phyloP scores from a whole-genome alignment of 2,797 vertebrate species.

The Cheirogaleus major region DNA sequence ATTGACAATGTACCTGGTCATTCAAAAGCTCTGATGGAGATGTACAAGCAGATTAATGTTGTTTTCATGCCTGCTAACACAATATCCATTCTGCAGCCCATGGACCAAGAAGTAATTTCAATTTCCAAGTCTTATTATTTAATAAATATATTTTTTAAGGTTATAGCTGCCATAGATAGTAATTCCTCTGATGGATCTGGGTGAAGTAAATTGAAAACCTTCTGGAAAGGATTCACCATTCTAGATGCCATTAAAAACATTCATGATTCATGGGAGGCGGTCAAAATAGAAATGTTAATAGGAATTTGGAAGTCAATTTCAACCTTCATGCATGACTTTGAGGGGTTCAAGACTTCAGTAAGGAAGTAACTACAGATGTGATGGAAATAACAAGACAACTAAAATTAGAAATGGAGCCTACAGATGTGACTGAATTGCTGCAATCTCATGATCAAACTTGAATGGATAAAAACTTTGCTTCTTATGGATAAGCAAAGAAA shows the following conservation, averaged over 20 bases:
- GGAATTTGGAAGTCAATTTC: background rate
- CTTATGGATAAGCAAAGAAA: background rate
- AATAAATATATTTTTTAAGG: background rate
- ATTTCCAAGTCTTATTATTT: background rate
- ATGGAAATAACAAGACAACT: background rate
- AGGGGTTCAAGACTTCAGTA: background rate
- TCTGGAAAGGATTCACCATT: background rate
- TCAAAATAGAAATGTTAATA: background rate
- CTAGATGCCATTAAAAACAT: background rate
- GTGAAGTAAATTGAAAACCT: background rate
- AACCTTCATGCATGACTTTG: background rate
- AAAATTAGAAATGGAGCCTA: background rate
- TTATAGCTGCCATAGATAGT: background rate
- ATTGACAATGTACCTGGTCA: background rate
- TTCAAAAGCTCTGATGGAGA: background rate
- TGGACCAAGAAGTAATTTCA: background rate
- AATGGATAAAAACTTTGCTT: background rate
- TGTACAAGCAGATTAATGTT: background rate
- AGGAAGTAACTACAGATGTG: background rate
- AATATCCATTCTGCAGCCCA: background rate
- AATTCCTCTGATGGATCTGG: background rate
- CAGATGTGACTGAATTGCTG: background rate
- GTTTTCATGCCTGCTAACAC: background rate
- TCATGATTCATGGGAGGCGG: background rate
- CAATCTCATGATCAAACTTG: background rate